Percentiles rank a stretch among this genome's conserved stretches.
Conservation (phyloP, 2,797 vertebrate species). For the Lycodopsis pacificus region DNA sequence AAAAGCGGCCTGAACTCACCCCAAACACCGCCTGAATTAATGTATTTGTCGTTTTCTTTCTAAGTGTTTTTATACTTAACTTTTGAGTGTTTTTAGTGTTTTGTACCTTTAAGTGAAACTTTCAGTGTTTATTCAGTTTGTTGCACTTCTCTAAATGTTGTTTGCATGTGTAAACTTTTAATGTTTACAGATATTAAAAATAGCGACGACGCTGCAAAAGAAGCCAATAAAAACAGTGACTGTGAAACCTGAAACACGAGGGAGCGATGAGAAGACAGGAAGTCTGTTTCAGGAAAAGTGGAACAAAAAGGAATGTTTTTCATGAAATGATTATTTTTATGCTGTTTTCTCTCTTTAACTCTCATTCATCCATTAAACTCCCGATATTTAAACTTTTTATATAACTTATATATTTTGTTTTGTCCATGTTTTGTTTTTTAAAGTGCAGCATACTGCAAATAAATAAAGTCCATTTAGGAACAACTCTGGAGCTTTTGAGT, state of each 20-base stretch:
- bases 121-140: neutral
- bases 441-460: too few species aligned
- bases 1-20: too few species aligned
- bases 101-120: too few species aligned
- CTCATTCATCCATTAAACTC: too few species aligned
- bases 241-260: neutral
- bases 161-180: neutral
- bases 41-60: too few species aligned
- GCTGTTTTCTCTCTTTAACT: too few species aligned
- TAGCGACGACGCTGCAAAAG: neutral
- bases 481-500: too few species aligned
- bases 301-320: neutral
- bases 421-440: too few species aligned
- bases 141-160: conserved; percentile 1
- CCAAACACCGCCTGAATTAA: too few species aligned
- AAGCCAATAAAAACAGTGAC: neutral
- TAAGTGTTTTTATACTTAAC: too few species aligned
- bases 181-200: conserved; percentile 6
- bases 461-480: too few species aligned
- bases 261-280: rapidly evolving
- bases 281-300: neutral
- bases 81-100: too few species aligned
- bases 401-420: neutral
- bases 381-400: neutral
- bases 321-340: neutral